Evolutionary conservation across 2,888 invertebrate species (phyloP), one percentile per base, ranked within the genome.

Genomic region (Griposia aprilina): DNA sequence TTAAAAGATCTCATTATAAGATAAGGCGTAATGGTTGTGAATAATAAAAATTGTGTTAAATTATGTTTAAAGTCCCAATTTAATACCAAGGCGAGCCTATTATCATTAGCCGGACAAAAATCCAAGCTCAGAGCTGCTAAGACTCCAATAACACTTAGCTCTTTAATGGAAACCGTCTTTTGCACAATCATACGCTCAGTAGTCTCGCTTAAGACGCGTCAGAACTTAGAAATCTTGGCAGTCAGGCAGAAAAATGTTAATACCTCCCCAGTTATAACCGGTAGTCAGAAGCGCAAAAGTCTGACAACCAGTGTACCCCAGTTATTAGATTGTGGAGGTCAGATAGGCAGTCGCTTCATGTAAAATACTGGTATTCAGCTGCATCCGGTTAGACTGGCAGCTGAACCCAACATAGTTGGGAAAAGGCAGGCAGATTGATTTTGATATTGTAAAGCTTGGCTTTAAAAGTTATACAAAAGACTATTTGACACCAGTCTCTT

Each of bases 1-100:
- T 68, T 30, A 7, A 55, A 66, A 76, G 69, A 76, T 82, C n/a
- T 41, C 57, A 70, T 76, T 80, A 55, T 41, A 23, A 36, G 75
- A 69, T 82, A 15, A 20, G 36, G 17, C 60, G 36, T 20, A 59
- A 66, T 52, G 59, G 5, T 57, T n/a, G 23, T 73, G 55, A 45
- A 74, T 74, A 45, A 13, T 55, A 68, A 10, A 68, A 23, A 23
- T 1, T 68, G 2, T 11, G 7, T 48, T 13, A 48, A 48, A 26
- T 26, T 48, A 48, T 67, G 26, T 30, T 52, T 23, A 48, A 30
- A 36, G 30, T 3, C 30, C 30, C 30, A 36, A 36, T 36, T 36
- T 1, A 36, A 36, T 36, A 36, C 30, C 30, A 36, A 36, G 30
- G 30, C 30, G 30, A 36, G 30, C 30, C 30, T 36, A 36, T 36